phyloP scores from a whole-genome alignment of 2,113 vertebrate genomes.

The Microtus pennsylvanicus region DNA sequence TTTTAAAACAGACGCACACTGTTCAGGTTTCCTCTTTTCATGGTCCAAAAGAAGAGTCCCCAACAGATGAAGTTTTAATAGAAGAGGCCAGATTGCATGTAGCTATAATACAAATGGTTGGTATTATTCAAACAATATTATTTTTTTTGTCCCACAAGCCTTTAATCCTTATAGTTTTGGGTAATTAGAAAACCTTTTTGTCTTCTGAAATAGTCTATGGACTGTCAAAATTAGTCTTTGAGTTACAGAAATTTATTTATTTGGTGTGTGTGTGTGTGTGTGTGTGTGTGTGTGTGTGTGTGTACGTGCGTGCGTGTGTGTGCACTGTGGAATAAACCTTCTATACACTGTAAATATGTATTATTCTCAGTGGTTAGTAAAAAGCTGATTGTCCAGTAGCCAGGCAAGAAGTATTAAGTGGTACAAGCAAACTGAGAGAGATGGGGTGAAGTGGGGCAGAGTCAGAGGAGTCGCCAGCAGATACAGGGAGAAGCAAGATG shows the following conservation, averaged over 20 bases:
- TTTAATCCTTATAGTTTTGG: neutral
- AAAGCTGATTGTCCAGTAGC: no score
- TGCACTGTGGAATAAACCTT: no score
- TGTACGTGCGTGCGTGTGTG: no score
- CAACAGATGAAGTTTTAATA: conserved; percentile 73
- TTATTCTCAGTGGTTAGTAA: no score
- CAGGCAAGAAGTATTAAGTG: no score
- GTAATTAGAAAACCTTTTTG: neutral
- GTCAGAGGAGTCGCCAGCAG: no score
- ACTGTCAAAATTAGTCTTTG: conserved; percentile 34
- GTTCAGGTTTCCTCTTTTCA: neutral
- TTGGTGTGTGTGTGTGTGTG: neutral
- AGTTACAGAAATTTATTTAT: neutral
- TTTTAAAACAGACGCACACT: conserved; percentile 42
- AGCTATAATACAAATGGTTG: conserved; percentile 79
- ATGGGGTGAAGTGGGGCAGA: no score
- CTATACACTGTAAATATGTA: no score
- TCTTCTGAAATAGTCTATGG: neutral
- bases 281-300: neutral
- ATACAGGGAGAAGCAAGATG: no score
- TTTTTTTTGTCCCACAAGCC: neutral
- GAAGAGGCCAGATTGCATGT: conserved; percentile 79
- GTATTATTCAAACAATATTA: conserved; percentile 32
- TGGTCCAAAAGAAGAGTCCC: neutral
- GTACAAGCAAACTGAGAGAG: no score